These are phyloP conservation scores for Drosophila rubida DNA, from an alignment of 2,888 invertebrate genomes.

Conservation along the genomic window DNA sequence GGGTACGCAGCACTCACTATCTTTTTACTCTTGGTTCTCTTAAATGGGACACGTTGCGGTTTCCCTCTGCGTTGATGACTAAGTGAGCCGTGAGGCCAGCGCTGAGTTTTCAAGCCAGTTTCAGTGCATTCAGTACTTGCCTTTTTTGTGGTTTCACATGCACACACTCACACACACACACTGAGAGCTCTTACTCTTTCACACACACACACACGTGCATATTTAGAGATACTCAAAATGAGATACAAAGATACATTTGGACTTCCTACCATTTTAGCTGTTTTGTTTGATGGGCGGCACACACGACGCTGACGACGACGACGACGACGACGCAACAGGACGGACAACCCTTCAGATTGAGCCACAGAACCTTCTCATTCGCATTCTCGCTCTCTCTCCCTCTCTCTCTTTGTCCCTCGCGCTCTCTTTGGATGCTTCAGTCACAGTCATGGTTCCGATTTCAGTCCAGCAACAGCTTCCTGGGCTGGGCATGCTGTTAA, in stretches of 20 bases:
- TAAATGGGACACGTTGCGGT: constrained; percentile 79
- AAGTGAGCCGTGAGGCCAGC: constrained; percentile 65
- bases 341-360: constrained; percentile 48
- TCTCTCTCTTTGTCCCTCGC: too few species aligned
- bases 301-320: constrained; percentile 51
- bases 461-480: constrained; percentile 38
- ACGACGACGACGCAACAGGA: constrained; percentile 38
- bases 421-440: constrained; percentile 11
- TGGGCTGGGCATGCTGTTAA: constrained; percentile 40
- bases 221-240: constrained; percentile 78
- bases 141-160: constrained; percentile 67
- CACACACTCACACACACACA: constrained; percentile 30
- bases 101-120: constrained; percentile 64
- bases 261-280: constrained; percentile 75
- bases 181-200: constrained; percentile 25
- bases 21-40: constrained; percentile 57
- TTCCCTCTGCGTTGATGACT: constrained; percentile 75
- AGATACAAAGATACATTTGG: constrained; percentile 79
- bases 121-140: constrained; percentile 69
- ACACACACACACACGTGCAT: constrained; percentile 63
- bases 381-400: neutral
- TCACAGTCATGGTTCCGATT: constrained; percentile 33
- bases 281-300: constrained; percentile 72
- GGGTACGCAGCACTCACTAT: constrained; percentile 64
- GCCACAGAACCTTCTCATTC: constrained; percentile 29